phyloP scores from a whole-genome alignment of 2,888 invertebrate species.

The Conchocele bisecta region DNA sequence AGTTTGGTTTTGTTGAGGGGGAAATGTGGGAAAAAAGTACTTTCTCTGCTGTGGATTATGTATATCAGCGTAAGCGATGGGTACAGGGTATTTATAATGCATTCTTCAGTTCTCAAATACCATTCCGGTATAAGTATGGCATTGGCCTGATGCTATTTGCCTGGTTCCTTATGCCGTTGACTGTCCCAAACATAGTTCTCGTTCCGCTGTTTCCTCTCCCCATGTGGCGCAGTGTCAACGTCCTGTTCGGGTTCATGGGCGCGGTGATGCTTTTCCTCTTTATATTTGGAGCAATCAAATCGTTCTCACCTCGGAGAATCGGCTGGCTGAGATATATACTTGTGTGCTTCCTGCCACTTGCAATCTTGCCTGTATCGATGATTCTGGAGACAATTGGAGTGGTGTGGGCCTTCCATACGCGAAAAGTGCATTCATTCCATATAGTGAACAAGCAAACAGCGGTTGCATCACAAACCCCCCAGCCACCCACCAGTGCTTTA shows the following conservation, averaged over 20 bases:
- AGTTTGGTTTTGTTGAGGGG: slow-evolving; percentile 76
- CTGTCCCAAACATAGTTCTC: slow-evolving; percentile 63
- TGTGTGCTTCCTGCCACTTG: slow-evolving; percentile 58
- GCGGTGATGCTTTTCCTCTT: slow-evolving; percentile 69
- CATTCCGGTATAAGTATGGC: slow-evolving; percentile 66
- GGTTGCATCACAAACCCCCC: no score
- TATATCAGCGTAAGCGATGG: slow-evolving; percentile 75
- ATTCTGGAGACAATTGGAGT: slow-evolving; percentile 68
- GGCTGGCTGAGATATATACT: slow-evolving; percentile 60
- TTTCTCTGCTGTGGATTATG: slow-evolving; percentile 72
- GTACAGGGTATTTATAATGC: slow-evolving; percentile 73
- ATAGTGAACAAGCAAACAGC: slow-evolving; percentile 68
- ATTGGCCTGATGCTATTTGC: slow-evolving; percentile 68
- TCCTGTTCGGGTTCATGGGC: slow-evolving; percentile 64
- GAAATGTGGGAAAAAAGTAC: slow-evolving; percentile 78
- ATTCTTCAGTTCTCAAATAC: slow-evolving; percentile 66
- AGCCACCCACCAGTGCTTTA: no score
- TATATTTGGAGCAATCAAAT: slow-evolving; percentile 71
- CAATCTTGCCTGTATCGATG: slow-evolving; percentile 62
- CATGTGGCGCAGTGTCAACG: slow-evolving; percentile 56
- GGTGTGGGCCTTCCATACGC: slow-evolving; percentile 56
- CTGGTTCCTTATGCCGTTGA: slow-evolving; percentile 71
- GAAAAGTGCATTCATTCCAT: slow-evolving; percentile 65
- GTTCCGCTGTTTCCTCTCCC: slow-evolving; percentile 68
- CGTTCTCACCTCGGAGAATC: slow-evolving; percentile 65